Conservation (phyloP, 2,113 vertebrate genomes). For the Rhadina sibilatrix region DNA sequence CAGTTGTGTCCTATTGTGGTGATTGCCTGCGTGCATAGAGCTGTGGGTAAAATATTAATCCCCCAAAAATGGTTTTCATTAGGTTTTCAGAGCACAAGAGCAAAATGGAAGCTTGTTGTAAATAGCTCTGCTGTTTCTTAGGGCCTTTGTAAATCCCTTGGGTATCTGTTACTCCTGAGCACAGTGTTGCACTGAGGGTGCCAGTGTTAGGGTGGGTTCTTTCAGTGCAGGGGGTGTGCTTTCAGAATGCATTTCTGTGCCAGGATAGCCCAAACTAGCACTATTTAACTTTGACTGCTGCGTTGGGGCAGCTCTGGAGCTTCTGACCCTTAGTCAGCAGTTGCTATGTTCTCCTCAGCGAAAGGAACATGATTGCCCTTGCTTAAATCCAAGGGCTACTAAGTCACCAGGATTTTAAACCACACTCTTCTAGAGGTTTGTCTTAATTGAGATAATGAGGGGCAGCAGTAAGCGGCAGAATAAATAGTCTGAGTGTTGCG, state of each 20-base stretch:
- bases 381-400: background rate
- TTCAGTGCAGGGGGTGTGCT: background rate
- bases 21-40: background rate
- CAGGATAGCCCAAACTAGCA: rapidly evolving
- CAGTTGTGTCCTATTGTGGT: background rate
- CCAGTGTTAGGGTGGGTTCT: too few relatives aligned
- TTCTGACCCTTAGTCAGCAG: background rate
- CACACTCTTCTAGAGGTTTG: conserved; percentile 15
- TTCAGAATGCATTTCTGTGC: rapidly evolving
- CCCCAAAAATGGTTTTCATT: background rate
- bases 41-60: background rate
- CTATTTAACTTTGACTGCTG: background rate
- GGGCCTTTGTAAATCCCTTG: background rate
- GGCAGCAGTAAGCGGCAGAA: background rate
- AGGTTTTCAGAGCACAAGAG: background rate
- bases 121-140: background rate
- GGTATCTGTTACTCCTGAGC: background rate
- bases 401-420: background rate
- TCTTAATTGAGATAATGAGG: conserved; percentile 57
- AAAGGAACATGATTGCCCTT: background rate
- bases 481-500: background rate
- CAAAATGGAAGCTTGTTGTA: background rate
- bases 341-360: background rate
- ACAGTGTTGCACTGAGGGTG: background rate
- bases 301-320: background rate